These are phyloP conservation scores for Chydorus sphaericus DNA, from an alignment of 2,888 invertebrate genomes.

Conservation along the genomic window DNA sequence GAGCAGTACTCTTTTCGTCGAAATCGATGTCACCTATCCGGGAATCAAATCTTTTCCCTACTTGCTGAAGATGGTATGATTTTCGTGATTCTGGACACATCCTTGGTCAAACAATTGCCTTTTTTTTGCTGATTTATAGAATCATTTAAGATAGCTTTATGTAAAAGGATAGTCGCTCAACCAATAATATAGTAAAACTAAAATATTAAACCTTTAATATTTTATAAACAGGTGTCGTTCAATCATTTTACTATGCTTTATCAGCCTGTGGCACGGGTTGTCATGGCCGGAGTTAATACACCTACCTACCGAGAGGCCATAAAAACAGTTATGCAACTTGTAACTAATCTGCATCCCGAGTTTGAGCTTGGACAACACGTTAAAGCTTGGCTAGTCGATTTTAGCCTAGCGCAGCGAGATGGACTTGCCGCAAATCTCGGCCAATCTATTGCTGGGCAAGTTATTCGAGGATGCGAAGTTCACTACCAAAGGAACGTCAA, in stretches of 20 bases:
- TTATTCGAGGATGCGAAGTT: background rate
- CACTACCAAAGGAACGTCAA: background rate
- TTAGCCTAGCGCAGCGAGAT: background rate
- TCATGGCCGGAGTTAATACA: background rate
- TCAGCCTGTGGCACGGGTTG: background rate
- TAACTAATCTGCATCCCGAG: background rate
- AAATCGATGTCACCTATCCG: background rate
- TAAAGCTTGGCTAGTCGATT: background rate
- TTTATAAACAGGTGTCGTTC: no score
- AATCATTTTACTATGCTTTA: background rate
- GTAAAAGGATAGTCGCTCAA: no score
- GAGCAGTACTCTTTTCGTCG: background rate
- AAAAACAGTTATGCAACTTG: background rate
- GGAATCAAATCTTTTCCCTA: background rate
- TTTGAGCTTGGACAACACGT: background rate
- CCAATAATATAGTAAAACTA: no score
- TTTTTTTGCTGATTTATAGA: no score
- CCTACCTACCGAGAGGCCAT: background rate
- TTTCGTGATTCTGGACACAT: no score
- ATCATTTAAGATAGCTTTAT: no score
- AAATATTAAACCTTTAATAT: no score
- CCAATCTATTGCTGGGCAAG: background rate
- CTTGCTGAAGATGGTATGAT: background rate
- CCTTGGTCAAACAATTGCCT: no score
- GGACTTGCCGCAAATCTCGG: background rate